Base-by-base conservation (phyloP, 2,888 invertebrate species). In the Rhimphoctona megacephalus region DNA sequence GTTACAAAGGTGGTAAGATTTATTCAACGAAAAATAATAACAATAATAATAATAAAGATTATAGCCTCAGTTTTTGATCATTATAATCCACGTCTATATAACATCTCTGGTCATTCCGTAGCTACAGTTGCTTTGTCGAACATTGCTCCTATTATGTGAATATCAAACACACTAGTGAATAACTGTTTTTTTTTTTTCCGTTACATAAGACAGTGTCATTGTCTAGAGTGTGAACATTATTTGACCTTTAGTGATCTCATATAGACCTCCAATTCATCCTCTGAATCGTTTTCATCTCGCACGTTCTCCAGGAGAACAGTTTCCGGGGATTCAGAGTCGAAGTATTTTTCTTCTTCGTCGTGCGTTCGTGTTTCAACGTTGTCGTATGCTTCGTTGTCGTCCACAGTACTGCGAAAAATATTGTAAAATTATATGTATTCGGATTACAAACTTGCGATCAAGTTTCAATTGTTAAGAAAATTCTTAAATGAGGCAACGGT, bases 291-390 rank as follows among this genome's bases (percentile, higher is more conserved):
- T 72, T 91, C 89, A 25, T 90, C 90, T 82, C 89, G 90, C 77
- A 90, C 87, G 54, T 90, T 89, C 61, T 90, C 89, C 11, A 83
- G 39, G 77, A 90, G 79, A 54, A 92, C 89, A 64, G 95, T 95
- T 88, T 96, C 96, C 88, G 97, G 96, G 39, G 96, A 96, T 93
- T 98, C 98, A 5, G 97, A 96, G 94, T 98, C 98, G 95, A 99
- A 99, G 94, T 99, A 99, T 92, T 96, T 97, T 90, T 99, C 98
- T 94, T 99, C 98, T 89, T 97, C 97, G 94, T 99, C 98, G 90
- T 96, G 96, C 64, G 96, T 96, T 85, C 96, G 94, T 78, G 97
- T 95, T 84, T 97, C 96, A 87, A 97, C 93, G 90, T 96, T 96
- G 94, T 99, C 98, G 94, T 97, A 97, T 78, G 96, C 96, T 66